Percentiles rank a stretch among this genome's conserved stretches.
phyloP scores from a whole-genome alignment of 2,888 invertebrate species.

The Erebia aethiops region DNA sequence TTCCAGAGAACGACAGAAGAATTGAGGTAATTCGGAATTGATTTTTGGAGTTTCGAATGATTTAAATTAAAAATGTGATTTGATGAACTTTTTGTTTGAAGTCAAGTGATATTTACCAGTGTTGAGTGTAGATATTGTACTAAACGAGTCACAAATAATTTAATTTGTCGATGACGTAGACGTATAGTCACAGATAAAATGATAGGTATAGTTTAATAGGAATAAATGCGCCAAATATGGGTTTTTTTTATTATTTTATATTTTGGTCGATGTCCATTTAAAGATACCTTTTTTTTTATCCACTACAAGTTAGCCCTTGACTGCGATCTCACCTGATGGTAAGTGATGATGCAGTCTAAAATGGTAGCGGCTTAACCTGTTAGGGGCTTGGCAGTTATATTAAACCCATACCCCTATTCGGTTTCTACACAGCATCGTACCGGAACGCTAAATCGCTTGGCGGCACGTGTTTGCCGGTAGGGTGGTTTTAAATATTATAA shows the following conservation, averaged over 20 bases:
- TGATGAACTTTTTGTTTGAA: constrained; percentile 26
- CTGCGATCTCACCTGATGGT: too few relatives aligned
- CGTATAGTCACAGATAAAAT: constrained; percentile 2
- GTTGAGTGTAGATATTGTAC: constrained; percentile 27
- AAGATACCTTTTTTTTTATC: not conserved
- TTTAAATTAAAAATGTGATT: constrained; percentile 7
- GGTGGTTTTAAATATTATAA: not conserved
- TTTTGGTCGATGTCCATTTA: not conserved
- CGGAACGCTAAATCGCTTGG: too few relatives aligned
- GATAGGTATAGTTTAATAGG: constrained; percentile 19
- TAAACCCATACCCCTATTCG: too few relatives aligned
- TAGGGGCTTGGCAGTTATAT: too few relatives aligned
- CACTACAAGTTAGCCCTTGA: too few relatives aligned
- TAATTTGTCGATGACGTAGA: constrained; percentile 25
- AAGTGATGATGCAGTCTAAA: too few relatives aligned
- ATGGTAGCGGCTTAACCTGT: too few relatives aligned
- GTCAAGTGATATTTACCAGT: constrained; percentile 34
- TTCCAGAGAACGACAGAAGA: constrained; percentile 75
- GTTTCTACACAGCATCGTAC: too few relatives aligned
- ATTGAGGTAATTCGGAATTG: constrained; percentile 52
- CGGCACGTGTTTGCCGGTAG: too few relatives aligned
- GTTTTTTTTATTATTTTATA: constrained; percentile 45
- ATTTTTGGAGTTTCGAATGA: constrained; percentile 24
- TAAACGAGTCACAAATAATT: constrained; percentile 42
- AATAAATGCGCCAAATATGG: constrained; percentile 36